These are phyloP conservation scores for Smutsia temminckii DNA, from an alignment of 2,797 vertebrate species.

Conservation along the genomic window DNA sequence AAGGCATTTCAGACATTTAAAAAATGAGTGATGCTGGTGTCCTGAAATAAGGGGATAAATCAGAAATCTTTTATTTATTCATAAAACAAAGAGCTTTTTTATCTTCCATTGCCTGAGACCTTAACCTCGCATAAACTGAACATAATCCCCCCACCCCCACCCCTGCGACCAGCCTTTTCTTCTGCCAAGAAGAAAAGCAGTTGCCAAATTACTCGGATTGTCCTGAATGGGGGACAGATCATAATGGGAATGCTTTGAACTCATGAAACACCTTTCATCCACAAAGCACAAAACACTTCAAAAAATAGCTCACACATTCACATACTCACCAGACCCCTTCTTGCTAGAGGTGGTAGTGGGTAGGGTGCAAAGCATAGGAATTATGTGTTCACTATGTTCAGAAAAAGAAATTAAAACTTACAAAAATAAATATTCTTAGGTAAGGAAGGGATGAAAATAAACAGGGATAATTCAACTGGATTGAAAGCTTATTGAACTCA, in stretches of 20 bases:
- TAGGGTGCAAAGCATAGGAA: neutral
- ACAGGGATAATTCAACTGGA: neutral
- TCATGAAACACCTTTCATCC: slow-evolving; percentile 59
- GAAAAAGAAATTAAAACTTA: slow-evolving; percentile 25
- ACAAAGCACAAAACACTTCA: slow-evolving; percentile 50
- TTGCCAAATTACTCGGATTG: slow-evolving; percentile 51
- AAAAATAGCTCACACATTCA: neutral
- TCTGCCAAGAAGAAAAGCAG: slow-evolving; percentile 57
- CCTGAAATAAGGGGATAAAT: slow-evolving; percentile 21
- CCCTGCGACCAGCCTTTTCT: slow-evolving; percentile 15
- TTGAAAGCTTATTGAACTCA: neutral
- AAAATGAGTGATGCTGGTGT: slow-evolving; percentile 28
- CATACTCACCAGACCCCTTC: neutral
- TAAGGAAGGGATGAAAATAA: neutral
- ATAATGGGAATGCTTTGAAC: slow-evolving; percentile 57
- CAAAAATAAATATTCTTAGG: neutral
- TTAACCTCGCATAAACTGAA: slow-evolving; percentile 44
- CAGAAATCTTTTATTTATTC: slow-evolving; percentile 6
- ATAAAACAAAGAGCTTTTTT: slow-evolving; percentile 54
- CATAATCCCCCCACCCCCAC: neutral
- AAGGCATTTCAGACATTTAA: slow-evolving; percentile 59
- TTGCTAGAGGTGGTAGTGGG: neutral
- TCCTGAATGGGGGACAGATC: slow-evolving; percentile 21
- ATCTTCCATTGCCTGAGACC: neutral
- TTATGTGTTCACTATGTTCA: neutral